These are phyloP conservation scores for Oxyruncus cristatus DNA, from an alignment of 2,113 vertebrate species.

Conservation along the genomic window DNA sequence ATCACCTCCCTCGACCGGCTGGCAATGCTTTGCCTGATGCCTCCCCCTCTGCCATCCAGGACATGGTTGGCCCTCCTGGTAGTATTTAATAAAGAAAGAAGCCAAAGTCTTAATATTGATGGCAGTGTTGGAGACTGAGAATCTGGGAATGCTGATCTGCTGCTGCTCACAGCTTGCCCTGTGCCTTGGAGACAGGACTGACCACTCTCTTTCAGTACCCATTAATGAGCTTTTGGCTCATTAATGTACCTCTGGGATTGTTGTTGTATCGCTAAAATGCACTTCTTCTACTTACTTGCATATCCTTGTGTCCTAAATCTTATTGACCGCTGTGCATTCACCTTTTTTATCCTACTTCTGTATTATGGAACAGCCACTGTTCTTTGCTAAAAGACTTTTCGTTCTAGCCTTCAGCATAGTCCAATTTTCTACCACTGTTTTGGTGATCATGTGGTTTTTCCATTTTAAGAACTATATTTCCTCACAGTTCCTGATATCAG, in stretches of 20 bases:
- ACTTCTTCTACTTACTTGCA: neutral
- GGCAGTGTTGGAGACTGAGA: neutral
- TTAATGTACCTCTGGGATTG: neutral
- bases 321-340: neutral
- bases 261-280: neutral
- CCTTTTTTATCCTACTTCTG: neutral
- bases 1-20: neutral
- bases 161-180: neutral
- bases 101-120: neutral
- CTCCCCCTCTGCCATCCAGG: neutral
- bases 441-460: neutral
- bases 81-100: neutral
- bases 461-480: neutral
- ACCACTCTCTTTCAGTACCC: neutral
- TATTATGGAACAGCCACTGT: neutral
- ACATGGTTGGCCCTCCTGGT: neutral
- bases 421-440: neutral
- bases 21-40: neutral
- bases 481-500: neutral
- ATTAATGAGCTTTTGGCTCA: neutral
- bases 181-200: neutral
- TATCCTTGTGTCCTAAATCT: neutral
- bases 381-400: neutral
- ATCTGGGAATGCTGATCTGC: neutral
- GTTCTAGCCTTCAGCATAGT: neutral